phyloP scores from a whole-genome alignment of 1,140 invertebrate species.

The Micrasema minimum region DNA sequence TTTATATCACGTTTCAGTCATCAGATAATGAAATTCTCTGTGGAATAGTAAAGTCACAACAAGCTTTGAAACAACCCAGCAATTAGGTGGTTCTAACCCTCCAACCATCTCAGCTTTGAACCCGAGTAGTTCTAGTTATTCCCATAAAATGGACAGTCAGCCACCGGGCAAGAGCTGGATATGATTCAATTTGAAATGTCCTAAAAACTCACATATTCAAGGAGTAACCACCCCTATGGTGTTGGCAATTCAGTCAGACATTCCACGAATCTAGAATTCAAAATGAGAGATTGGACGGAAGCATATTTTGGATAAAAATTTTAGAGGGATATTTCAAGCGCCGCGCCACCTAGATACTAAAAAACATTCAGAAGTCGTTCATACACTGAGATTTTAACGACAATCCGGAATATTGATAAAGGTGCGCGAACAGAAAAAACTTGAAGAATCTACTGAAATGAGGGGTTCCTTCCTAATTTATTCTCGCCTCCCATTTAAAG shows the following conservation, averaged over 20 bases:
- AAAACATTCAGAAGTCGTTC: conserved; percentile 34
- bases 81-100: conserved; percentile 50
- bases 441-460: conserved; percentile 5
- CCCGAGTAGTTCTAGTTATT: conserved; percentile 47
- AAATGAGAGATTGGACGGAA: conserved; percentile 25
- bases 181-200: neutral
- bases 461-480: conserved; percentile 40
- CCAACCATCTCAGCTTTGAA: conserved; percentile 42
- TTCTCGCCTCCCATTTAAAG: conserved; percentile 27
- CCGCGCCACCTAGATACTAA: conserved; percentile 12
- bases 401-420: conserved; percentile 44
- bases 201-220: neutral
- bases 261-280: neutral
- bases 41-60: no score
- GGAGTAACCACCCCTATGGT: neutral
- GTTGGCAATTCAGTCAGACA: neutral
- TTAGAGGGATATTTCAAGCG: conserved; percentile 30
- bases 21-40: no score
- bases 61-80: no score
- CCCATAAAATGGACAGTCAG: conserved; percentile 46
- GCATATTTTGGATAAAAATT: conserved; percentile 28
- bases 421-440: conserved; percentile 15
- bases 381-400: conserved; percentile 37
- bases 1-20: no score
- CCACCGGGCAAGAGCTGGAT: neutral